A percentile compares a stretch with the other conserved stretches of the same genome.
Evolutionary conservation across 2,797 vertebrate species (phyloP).

Genomic region (Pachyuromys duprasi): DNA sequence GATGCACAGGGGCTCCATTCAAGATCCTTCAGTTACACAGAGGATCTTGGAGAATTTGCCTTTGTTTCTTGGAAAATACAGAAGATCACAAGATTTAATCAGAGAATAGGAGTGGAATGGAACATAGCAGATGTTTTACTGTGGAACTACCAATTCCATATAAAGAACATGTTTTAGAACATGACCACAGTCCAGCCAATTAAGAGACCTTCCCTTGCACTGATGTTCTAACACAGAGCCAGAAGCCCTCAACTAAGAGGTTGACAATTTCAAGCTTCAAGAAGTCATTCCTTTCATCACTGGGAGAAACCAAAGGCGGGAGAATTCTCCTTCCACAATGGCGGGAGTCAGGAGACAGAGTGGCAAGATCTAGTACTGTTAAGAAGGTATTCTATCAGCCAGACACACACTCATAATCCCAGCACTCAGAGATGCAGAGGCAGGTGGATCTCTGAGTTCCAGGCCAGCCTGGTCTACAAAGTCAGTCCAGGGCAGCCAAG

Average conservation of each 20-base stretch:
- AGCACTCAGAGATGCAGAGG: too few relatives aligned
- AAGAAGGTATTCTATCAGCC: not conserved
- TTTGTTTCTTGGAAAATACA: constrained; percentile 24
- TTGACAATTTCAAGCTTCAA: not conserved
- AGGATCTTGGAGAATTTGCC: not conserved
- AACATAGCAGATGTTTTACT: not conserved
- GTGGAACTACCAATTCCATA: not conserved
- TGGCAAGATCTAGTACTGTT: not conserved
- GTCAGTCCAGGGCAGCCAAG: too few relatives aligned
- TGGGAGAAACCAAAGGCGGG: not conserved
- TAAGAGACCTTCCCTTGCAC: not conserved
- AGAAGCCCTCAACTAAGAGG: not conserved
- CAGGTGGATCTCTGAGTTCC: too few relatives aligned
- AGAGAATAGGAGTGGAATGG: not conserved
- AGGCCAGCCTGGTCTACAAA: too few relatives aligned
- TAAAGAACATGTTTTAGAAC: not conserved
- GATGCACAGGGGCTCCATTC: not conserved
- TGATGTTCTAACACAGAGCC: not conserved
- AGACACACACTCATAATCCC: too few relatives aligned
- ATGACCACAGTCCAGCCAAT: not conserved
- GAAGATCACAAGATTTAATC: not conserved
- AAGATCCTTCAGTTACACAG: not conserved
- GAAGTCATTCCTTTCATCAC: not conserved
- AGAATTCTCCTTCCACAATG: not conserved
- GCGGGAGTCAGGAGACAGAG: not conserved